These are phyloP conservation scores for Brenthis hecate DNA, from an alignment of 2,888 invertebrate genomes.

Conservation along the genomic window DNA sequence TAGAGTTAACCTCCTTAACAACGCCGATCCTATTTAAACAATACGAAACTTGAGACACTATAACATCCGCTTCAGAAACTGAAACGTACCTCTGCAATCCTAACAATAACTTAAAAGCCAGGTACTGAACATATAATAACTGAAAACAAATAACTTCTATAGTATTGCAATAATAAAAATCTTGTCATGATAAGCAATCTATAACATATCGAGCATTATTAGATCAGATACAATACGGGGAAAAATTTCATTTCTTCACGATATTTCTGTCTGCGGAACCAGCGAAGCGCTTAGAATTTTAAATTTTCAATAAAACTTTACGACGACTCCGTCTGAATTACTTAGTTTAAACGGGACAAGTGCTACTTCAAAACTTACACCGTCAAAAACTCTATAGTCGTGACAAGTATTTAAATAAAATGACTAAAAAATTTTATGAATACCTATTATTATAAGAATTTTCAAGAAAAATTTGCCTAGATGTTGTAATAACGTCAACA, in stretches of 20 bases:
- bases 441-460: conserved; percentile 4
- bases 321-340: conserved; percentile 42
- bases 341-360: conserved; percentile 42
- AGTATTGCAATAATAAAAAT: conserved; percentile 10
- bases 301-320: conserved; percentile 47
- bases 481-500: conserved; percentile 3
- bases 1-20: conserved; percentile 69
- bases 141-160: conserved; percentile 12
- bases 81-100: conserved; percentile 45
- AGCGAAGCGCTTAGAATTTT: conserved; percentile 44
- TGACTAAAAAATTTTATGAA: conserved; percentile 10
- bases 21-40: conserved; percentile 73
- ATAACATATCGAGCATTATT: conserved; percentile 22
- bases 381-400: conserved; percentile 37
- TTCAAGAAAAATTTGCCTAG: not conserved
- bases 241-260: conserved; percentile 30
- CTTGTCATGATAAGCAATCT: conserved; percentile 21
- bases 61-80: conserved; percentile 46
- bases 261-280: conserved; percentile 35
- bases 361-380: conserved; percentile 42
- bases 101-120: conserved; percentile 14
- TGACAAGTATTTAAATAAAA: conserved; percentile 38
- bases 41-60: conserved; percentile 57
- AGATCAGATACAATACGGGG: conserved; percentile 18
- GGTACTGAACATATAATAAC: conserved; percentile 3